phyloP scores from a whole-genome alignment of 2,113 vertebrate species.

The Actenoides lindsayi region DNA sequence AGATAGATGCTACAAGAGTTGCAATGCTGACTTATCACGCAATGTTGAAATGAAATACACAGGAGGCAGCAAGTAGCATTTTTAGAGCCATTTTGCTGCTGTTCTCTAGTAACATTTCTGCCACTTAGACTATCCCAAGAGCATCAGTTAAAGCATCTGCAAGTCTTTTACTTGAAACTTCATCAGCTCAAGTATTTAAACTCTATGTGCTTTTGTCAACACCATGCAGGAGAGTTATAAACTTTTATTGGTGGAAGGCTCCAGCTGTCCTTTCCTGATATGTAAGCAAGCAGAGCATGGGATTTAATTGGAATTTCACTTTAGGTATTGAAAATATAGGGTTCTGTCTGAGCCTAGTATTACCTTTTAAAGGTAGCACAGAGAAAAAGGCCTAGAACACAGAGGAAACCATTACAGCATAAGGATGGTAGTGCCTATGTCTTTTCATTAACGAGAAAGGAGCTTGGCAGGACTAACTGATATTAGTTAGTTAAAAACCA shows the following conservation, averaged over 20 bases:
- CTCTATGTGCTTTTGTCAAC: not conserved
- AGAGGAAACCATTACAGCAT: not conserved
- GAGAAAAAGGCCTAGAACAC: not conserved
- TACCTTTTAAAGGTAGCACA: not conserved
- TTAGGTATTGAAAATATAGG: not conserved
- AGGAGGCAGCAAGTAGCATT: not conserved
- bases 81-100: not conserved
- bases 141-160: not conserved
- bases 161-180: not conserved
- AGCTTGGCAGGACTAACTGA: not conserved
- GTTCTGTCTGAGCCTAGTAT: not conserved
- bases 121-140: not conserved
- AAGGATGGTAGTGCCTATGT: not conserved
- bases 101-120: not conserved
- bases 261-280: not conserved
- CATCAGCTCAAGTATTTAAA: not conserved
- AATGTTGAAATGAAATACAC: not conserved
- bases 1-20: not conserved
- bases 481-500: too few relatives aligned
- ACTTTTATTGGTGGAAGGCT: not conserved
- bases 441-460: not conserved
- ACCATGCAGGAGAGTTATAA: not conserved
- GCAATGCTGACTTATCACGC: not conserved
- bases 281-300: not conserved
- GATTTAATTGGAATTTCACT: not conserved